Percentiles rank a stretch among this genome's conserved stretches.
Conservation (phyloP, 2,113 vertebrate species). For the Pholis gunnellus region DNA sequence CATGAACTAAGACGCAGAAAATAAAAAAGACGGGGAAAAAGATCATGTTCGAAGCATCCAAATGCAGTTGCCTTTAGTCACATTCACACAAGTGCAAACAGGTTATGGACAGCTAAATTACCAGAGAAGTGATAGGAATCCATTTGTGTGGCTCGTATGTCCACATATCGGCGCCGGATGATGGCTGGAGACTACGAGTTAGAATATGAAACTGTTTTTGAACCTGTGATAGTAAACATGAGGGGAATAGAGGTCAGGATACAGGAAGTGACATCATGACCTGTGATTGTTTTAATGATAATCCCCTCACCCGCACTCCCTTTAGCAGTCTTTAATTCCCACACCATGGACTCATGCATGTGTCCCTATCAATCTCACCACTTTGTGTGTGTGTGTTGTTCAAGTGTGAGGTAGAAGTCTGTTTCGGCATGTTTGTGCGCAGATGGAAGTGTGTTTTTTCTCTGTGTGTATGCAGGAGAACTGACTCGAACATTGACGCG, state of each 20-base stretch:
- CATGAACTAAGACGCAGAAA: too few species aligned
- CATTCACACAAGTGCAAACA: neutral
- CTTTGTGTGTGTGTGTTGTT: neutral
- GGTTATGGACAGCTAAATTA: constrained; percentile 27
- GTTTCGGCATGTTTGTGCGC: neutral
- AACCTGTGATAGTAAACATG: neutral
- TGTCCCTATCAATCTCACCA: neutral
- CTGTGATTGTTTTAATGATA: neutral
- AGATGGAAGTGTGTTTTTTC: constrained; percentile 27
- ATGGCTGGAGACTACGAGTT: neutral
- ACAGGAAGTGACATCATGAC: constrained; percentile 10
- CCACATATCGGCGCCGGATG: neutral
- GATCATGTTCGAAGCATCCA: neutral
- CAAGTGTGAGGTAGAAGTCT: constrained; percentile 1
- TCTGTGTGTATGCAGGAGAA: constrained; percentile 5
- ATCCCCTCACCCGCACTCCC: neutral
- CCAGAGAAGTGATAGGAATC: constrained; percentile 43
- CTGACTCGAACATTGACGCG: neutral
- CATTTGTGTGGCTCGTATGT: constrained; percentile 8
- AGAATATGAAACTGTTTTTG: neutral
- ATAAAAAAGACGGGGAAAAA: neutral
- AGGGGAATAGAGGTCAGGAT: neutral
- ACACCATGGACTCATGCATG: neutral
- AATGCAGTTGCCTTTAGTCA: neutral
- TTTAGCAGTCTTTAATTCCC: neutral